Percentiles rank a stretch among this genome's conserved stretches.
phyloP scores from a whole-genome alignment of 2,113 vertebrate genomes.

The Neogobius melanostomus region DNA sequence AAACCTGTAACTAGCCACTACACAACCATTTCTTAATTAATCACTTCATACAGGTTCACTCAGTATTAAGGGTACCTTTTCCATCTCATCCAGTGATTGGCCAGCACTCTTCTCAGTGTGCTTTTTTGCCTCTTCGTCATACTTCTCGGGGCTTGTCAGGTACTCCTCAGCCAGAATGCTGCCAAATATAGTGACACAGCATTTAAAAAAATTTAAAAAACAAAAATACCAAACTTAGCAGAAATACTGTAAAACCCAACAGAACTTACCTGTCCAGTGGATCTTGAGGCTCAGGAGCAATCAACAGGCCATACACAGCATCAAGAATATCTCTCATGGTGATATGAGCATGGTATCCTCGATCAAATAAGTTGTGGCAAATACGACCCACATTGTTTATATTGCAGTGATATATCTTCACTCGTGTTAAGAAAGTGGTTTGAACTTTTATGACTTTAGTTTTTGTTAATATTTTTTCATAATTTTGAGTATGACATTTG shows the following conservation, averaged over 20 bases:
- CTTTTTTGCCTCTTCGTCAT: constrained; percentile 53
- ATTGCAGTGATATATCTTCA: constrained; percentile 71
- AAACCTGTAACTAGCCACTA: background rate
- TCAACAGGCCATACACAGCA: constrained; percentile 68
- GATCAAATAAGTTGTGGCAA: constrained; percentile 74
- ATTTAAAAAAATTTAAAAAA: too few relatives aligned
- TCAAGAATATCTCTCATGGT: constrained; percentile 69
- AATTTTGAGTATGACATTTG: too few relatives aligned
- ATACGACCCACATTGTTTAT: constrained; percentile 70
- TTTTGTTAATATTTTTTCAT: too few relatives aligned
- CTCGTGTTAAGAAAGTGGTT: constrained; percentile 41
- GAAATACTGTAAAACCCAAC: too few relatives aligned
- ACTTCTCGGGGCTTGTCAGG: constrained; percentile 37
- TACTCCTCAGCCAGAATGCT: constrained; percentile 72
- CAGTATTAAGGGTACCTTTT: constrained; percentile 47
- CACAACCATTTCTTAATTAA: background rate
- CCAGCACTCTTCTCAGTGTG: constrained; percentile 46
- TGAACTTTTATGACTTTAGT: background rate
- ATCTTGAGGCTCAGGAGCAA: constrained; percentile 66
- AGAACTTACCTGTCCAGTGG: constrained; percentile 65
- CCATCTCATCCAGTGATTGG: constrained; percentile 57
- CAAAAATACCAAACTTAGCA: too few relatives aligned
- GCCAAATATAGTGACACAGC: constrained; percentile 47
- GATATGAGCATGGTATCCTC: constrained; percentile 64
- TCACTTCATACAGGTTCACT: too few relatives aligned